A percentile compares a stretch with the other conserved stretches of the same genome.
Conservation (phyloP, 2,797 vertebrate species). For the Leontopithecus rosalia region DNA sequence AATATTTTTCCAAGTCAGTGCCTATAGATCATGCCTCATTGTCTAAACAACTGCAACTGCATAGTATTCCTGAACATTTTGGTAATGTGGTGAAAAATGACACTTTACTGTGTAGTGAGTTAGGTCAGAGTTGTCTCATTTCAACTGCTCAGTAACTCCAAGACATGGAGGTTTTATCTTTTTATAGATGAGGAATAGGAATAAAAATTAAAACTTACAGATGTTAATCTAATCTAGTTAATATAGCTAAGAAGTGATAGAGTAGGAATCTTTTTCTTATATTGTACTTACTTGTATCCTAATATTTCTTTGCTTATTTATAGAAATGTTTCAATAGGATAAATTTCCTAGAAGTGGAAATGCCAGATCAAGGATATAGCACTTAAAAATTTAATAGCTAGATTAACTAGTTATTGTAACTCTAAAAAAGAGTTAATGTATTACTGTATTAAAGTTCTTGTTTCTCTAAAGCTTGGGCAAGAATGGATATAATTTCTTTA, state of each 20-base stretch:
- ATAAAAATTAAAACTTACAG: neutral
- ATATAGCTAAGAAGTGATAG: neutral
- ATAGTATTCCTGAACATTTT: neutral
- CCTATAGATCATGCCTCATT: neutral
- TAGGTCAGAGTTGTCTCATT: neutral
- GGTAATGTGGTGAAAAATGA: neutral
- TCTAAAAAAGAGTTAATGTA: neutral
- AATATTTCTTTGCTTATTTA: slow-evolving; percentile 1
- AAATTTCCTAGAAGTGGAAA: neutral
- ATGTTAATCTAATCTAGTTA: neutral
- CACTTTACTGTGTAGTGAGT: neutral
- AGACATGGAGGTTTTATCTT: neutral
- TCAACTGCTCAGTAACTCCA: neutral
- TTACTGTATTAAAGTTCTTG: neutral
- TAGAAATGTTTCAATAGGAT: neutral
- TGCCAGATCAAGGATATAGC: neutral
- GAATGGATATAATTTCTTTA: neutral
- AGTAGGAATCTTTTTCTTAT: neutral
- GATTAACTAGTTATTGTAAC: neutral
- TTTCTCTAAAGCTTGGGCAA: neutral
- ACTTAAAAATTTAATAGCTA: neutral
- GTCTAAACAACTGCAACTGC: neutral
- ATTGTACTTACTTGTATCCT: neutral
- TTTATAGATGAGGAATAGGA: neutral
- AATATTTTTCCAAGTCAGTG: neutral